These are phyloP conservation scores for Limnephilus lunatus DNA, from an alignment of 2,888 invertebrate species.

Conservation along the genomic window DNA sequence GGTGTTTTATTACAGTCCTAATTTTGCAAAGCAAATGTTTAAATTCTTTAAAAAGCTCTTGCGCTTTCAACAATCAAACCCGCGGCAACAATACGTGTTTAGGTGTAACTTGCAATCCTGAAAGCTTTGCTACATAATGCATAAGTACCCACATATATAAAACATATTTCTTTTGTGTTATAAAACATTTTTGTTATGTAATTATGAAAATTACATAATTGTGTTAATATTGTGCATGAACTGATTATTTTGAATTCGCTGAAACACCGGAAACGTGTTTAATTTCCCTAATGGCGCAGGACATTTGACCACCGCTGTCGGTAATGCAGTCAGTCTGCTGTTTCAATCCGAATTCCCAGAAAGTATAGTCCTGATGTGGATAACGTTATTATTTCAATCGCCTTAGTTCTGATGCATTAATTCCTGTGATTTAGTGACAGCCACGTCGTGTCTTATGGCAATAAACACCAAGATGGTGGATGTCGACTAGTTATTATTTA, in stretches of 20 bases:
- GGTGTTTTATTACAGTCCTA: no score
- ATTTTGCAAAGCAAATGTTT: not conserved
- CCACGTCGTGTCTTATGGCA: not conserved
- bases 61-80: not conserved
- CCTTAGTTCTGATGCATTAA: slow-evolving; percentile 3
- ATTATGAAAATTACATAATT: not conserved
- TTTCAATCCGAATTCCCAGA: not conserved
- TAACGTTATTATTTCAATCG: not conserved
- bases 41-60: not conserved
- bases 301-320: slow-evolving; percentile 34
- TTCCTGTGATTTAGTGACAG: slow-evolving; percentile 20
- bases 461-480: not conserved
- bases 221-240: not conserved
- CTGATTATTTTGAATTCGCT: not conserved
- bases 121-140: not conserved
- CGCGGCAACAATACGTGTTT: not conserved
- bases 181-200: no score
- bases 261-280: not conserved
- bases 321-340: slow-evolving; percentile 21
- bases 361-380: not conserved
- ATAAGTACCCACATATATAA: not conserved
- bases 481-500: not conserved
- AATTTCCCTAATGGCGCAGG: slow-evolving; percentile 31
- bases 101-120: not conserved
- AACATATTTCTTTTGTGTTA: not conserved